These are phyloP conservation scores for Catharus bicknelli DNA, from an alignment of 2,113 vertebrate species.

Conservation along the genomic window DNA sequence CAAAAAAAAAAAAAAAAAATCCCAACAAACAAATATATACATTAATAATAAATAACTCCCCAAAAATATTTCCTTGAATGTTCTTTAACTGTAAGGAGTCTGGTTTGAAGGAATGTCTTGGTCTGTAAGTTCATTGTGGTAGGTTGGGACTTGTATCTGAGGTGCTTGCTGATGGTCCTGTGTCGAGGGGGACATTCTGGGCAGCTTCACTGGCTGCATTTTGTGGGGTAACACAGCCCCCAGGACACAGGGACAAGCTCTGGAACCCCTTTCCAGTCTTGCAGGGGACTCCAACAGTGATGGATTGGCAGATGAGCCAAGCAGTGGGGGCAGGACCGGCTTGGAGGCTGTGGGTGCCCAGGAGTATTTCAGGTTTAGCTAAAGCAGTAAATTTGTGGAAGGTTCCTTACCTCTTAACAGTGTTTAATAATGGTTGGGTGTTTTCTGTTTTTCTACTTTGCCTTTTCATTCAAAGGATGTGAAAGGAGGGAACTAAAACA, in stretches of 20 bases:
- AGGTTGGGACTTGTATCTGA: not conserved
- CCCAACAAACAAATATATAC: not conserved
- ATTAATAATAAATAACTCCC: not conserved
- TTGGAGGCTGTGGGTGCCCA: not conserved
- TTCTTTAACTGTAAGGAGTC: not conserved
- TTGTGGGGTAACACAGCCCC: not conserved
- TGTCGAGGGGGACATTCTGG: not conserved
- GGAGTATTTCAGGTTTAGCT: not conserved
- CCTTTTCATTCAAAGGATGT: not conserved
- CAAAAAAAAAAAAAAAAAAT: not conserved
- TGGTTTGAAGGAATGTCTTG: not conserved
- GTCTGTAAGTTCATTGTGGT: not conserved
- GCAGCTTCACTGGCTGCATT: not conserved
- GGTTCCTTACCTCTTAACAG: not conserved
- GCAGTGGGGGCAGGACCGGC: fast-evolving
- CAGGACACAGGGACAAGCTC: not conserved
- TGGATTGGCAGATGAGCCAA: not conserved
- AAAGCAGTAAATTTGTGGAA: not conserved
- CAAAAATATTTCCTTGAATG: not conserved
- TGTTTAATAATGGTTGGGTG: not conserved
- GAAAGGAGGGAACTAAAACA: not conserved
- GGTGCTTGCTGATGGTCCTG: fast-evolving
- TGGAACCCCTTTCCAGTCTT: not conserved
- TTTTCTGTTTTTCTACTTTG: not conserved
- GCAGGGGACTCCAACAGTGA: fast-evolving